Conservation (phyloP, 2,888 invertebrate genomes). For the Drosophila paramelanica region DNA sequence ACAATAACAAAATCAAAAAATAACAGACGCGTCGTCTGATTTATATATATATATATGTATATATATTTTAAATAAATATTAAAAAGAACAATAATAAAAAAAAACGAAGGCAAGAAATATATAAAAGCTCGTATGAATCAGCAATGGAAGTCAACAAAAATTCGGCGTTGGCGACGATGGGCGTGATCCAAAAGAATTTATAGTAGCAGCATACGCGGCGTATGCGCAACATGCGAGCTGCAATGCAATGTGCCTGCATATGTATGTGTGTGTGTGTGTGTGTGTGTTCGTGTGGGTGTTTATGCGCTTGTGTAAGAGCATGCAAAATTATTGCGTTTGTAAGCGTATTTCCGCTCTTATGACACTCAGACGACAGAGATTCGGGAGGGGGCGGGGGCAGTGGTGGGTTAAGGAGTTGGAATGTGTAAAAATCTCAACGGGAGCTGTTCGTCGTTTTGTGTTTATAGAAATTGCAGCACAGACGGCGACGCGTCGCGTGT, state of each 20-base stretch:
- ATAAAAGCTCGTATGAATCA: constrained; percentile 49
- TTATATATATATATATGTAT: constrained; percentile 17
- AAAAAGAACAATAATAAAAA: constrained; percentile 33
- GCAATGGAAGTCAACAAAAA: constrained; percentile 44
- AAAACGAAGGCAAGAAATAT: constrained; percentile 38
- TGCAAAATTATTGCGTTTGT: constrained; percentile 65
- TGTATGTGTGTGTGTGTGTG: not conserved
- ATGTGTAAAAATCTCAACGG: constrained; percentile 50
- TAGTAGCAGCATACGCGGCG: constrained; percentile 60
- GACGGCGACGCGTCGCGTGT: constrained; percentile 35
- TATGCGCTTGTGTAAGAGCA: constrained; percentile 18
- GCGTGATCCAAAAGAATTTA: constrained; percentile 56
- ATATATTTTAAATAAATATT: constrained; percentile 39
- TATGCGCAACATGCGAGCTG: constrained; percentile 59
- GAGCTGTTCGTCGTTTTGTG: constrained; percentile 45
- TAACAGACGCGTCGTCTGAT: constrained; percentile 37
- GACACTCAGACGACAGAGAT: constrained; percentile 38
- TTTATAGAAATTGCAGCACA: constrained; percentile 62
- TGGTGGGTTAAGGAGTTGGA: not conserved
- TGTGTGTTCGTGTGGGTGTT: not conserved
- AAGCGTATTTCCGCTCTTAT: constrained; percentile 65
- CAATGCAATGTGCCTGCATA: constrained; percentile 23
- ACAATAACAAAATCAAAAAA: constrained; percentile 22
- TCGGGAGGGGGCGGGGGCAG: no score
- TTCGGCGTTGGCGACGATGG: constrained; percentile 25